phyloP scores from a whole-genome alignment of 1,140 invertebrate genomes.

The Saxidomus purpurata region DNA sequence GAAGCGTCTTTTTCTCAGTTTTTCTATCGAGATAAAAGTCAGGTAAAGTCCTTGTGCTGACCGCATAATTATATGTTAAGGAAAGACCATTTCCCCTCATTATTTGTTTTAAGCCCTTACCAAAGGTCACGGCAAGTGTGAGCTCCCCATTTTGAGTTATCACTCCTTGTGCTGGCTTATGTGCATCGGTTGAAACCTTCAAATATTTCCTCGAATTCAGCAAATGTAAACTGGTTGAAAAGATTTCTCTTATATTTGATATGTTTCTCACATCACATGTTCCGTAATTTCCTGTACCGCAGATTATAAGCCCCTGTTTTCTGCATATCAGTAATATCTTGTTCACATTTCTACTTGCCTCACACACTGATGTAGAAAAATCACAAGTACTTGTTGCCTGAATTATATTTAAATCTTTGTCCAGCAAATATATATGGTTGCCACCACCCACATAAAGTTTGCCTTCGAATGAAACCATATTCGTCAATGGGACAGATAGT shows the following conservation, averaged over 20 bases:
- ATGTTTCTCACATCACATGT: slow-evolving; percentile 11
- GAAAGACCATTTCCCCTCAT: too few relatives aligned
- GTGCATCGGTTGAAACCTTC: not conserved
- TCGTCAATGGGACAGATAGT: not conserved
- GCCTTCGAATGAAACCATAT: not conserved
- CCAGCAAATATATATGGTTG: not conserved
- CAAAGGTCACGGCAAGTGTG: slow-evolving; percentile 28
- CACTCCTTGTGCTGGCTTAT: slow-evolving; percentile 5
- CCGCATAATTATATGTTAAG: not conserved
- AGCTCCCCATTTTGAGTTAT: not conserved
- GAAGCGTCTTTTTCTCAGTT: not conserved
- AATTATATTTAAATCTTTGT: not conserved
- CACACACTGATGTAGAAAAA: not conserved
- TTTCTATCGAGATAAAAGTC: not conserved
- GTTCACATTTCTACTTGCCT: slow-evolving; percentile 38
- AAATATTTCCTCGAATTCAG: not conserved
- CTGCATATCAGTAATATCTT: not conserved
- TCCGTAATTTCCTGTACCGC: slow-evolving; percentile 2
- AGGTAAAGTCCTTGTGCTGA: slow-evolving; percentile 1
- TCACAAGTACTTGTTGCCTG: not conserved
- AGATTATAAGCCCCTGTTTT: not conserved
- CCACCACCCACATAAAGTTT: not conserved
- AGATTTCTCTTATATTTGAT: not conserved
- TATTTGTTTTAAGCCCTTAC: not conserved
- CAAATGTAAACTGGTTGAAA: not conserved